These are phyloP conservation scores for Grammomys surdaster DNA, from an alignment of 2,113 vertebrate species.

Conservation along the genomic window DNA sequence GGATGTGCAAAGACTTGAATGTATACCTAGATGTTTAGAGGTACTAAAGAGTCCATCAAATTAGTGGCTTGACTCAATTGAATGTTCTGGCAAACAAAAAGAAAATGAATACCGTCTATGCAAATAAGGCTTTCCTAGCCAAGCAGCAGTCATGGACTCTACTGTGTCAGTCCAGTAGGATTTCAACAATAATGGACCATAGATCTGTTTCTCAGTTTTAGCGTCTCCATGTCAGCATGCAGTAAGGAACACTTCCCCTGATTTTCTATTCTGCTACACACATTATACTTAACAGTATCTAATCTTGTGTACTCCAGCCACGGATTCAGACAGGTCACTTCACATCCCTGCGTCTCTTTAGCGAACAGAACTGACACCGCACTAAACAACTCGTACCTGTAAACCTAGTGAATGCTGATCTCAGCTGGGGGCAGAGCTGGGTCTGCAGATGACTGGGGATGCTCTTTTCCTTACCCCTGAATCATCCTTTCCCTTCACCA, in stretches of 20 bases:
- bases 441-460: neutral
- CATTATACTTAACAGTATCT: neutral
- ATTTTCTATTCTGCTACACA: neutral
- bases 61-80: neutral
- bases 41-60: neutral
- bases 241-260: neutral
- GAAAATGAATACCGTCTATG: neutral
- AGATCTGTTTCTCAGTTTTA: neutral
- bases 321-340: neutral
- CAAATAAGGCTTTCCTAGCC: neutral
- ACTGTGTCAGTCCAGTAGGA: neutral
- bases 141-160: neutral
- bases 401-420: neutral
- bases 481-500: neutral
- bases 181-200: neutral
- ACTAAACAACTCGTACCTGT: neutral
- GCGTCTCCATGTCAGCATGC: neutral
- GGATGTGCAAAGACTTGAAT: neutral
- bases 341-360: neutral
- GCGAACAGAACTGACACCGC: neutral
- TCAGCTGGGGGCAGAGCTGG: neutral
- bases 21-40: too few relatives aligned
- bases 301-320: neutral
- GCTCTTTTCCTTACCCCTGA: neutral
- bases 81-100: slow-evolving; percentile 10